Evolutionary conservation across 2,113 vertebrate genomes (phyloP), one percentile per base, ranked within the genome.

Genomic region (Semicossyphus pulcher): DNA sequence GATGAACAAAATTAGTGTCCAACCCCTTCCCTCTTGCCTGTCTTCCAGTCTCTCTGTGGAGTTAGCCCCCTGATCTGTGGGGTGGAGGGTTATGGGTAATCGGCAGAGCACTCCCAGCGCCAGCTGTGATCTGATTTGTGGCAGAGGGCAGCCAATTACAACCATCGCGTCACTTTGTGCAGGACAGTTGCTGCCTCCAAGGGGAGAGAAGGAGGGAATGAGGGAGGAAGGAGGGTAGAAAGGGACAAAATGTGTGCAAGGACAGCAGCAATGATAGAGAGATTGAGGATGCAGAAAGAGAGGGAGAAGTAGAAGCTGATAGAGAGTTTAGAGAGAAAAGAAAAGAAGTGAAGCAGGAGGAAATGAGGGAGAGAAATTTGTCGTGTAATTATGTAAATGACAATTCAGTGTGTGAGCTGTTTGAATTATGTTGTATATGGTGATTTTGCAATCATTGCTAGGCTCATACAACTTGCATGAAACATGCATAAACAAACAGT

Each of bases 151-250:
- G 87, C 84, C 92, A 94, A 93, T 93, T 93, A 94, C 80, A 87
- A 89, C 83, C 91, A 89, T 93, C 53, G 86, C 84, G 69, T 94
- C 93, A 93, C 86, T 91, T 92, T 91, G 87, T 91, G 89, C 90
- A 90, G 74, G 86, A 88, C 61, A 28, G 85, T 57, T 83, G 10
- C 67, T 78, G 80, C 79, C 87, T 83, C 73, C 69, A 75, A 80
- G 76, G 65, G 34, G 41, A 57, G 72, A 51, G 36, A 54, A 62
- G 42, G 80, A 53, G 41, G n/a, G 42, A 49, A 32, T 0, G 42
- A 45, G 48, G 34, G 53, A 60, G 26, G 45, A 10, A 63, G 28
- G 3, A 18, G n/a, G 36, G 45, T 18, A 12, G 32, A 11, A 16
- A 26, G 57, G 25, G 42, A 44, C 1, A 36, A 32, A 51, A 28